Conservation (phyloP, 2,113 vertebrate species). For the Cyprinus carpio region DNA sequence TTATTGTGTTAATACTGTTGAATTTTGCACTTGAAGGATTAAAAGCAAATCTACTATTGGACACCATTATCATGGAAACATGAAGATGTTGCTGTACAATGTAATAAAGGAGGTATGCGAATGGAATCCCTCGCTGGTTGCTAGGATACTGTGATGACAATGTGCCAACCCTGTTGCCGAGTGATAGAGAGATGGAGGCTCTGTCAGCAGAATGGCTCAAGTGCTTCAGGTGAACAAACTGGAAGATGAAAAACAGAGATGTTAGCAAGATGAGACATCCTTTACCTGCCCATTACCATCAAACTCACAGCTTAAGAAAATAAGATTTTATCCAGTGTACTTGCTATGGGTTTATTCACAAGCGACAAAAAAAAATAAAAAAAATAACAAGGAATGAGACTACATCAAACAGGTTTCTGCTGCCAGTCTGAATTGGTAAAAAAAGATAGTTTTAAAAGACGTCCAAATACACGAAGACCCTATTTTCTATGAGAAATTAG, state of each 20-base stretch:
- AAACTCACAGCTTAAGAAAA: background rate
- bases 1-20: background rate
- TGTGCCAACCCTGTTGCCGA: constrained; percentile 24
- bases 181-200: constrained; percentile 13
- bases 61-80: background rate
- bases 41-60: background rate
- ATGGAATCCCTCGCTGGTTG: constrained; percentile 18
- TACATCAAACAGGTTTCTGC: background rate
- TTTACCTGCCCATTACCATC: background rate
- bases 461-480: background rate
- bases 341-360: too few relatives aligned
- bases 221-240: constrained; percentile 76
- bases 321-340: background rate
- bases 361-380: too few relatives aligned
- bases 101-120: constrained; percentile 14
- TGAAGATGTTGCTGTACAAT: background rate
- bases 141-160: constrained; percentile 35
- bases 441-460: background rate
- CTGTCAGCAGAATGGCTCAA: background rate
- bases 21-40: background rate
- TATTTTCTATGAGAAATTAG: background rate
- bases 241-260: constrained; percentile 7
- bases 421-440: background rate
- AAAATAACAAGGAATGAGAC: background rate
- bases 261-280: background rate